Percentiles rank a stretch among this genome's conserved stretches.
Evolutionary conservation across 2,888 invertebrate species (phyloP).

Genomic region (Pseudococcus viburni): DNA sequence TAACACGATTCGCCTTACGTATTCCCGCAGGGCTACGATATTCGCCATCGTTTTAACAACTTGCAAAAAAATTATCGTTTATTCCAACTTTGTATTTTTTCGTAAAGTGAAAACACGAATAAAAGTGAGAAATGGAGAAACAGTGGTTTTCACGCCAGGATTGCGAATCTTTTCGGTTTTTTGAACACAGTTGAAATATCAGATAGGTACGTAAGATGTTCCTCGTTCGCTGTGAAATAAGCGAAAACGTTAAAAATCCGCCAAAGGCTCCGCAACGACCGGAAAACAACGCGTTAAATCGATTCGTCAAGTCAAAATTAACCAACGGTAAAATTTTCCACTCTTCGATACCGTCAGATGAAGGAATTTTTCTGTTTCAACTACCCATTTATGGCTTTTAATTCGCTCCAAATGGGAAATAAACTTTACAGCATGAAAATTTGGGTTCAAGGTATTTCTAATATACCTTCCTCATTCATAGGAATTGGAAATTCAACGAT

Average conservation of each 20-base stretch:
- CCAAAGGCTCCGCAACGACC: neutral
- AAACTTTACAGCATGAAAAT: neutral
- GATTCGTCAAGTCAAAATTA: neutral
- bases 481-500: too few species aligned
- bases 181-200: neutral
- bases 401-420: neutral
- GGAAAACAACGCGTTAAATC: neutral
- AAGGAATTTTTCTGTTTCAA: neutral
- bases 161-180: too few species aligned
- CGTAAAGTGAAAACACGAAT: too few species aligned
- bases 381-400: neutral
- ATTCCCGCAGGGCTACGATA: neutral
- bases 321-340: neutral
- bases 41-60: neutral
- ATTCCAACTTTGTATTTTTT: neutral
- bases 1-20: neutral
- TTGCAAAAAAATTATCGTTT: neutral
- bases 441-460: neutral
- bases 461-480: neutral
- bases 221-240: neutral
- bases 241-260: neutral
- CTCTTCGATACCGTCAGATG: neutral
- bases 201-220: neutral
- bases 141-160: too few species aligned
- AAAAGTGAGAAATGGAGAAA: too few species aligned